Evolutionary conservation across 2,888 invertebrate species (phyloP).

Genomic region (Brenthis hecate): DNA sequence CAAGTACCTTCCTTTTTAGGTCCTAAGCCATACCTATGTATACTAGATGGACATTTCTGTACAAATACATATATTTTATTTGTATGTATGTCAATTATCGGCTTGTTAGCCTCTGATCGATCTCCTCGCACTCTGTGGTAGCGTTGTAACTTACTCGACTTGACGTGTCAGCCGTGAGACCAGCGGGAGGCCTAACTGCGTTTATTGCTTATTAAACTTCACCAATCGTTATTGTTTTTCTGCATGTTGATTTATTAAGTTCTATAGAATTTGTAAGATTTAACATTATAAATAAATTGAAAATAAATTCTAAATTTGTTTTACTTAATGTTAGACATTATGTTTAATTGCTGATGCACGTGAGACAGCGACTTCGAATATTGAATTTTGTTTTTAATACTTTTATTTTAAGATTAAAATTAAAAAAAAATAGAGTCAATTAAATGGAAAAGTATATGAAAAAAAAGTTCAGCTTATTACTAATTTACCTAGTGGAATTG

Average conservation of each 20-base stretch:
- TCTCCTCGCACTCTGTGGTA: conserved; percentile 52
- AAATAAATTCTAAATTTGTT: neutral
- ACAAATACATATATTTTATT: conserved; percentile 4
- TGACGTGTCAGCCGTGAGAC: conserved; percentile 49
- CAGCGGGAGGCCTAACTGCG: conserved; percentile 43
- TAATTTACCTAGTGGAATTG: too few relatives aligned
- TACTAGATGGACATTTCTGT: neutral
- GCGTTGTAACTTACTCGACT: conserved; percentile 56
- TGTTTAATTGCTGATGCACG: too few relatives aligned
- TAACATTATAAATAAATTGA: too few relatives aligned
- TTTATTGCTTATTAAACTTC: conserved; percentile 19
- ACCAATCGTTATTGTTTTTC: neutral
- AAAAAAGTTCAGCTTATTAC: too few relatives aligned
- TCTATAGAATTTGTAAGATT: neutral
- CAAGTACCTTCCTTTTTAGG: conserved; percentile 1
- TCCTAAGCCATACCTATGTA: neutral
- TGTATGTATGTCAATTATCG: conserved; percentile 66
- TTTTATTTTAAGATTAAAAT: too few relatives aligned
- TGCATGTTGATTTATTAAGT: neutral
- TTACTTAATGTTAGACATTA: neutral
- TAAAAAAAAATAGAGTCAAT: too few relatives aligned
- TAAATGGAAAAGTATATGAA: too few relatives aligned
- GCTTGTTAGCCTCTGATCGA: conserved; percentile 69
- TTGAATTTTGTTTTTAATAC: too few relatives aligned
- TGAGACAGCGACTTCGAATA: too few relatives aligned